Evolutionary conservation across 2,797 vertebrate species (phyloP), one percentile per base, ranked within the genome.

Genomic region (Chelon auratus): DNA sequence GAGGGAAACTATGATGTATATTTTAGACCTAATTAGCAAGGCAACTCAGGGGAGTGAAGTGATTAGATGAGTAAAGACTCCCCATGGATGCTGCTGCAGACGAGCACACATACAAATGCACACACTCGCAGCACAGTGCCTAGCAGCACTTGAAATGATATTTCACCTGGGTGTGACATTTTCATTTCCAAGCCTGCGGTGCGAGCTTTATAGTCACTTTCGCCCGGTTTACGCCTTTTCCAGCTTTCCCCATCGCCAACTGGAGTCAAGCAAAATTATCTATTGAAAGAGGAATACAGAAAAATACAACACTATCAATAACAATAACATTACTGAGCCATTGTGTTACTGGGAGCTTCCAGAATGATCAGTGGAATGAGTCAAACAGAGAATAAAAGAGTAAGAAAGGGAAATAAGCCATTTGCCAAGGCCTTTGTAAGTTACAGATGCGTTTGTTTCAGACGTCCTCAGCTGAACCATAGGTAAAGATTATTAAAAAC

Each of bases 61-160:
- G 86, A 91, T 93, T 90, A 93, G 86, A 88, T 85, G 86, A 85
- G 81, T 84, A 88, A 90, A 90, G 88, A 79, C 77, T 91, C 89
- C 89, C 86, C 20, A 9, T 57, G 78, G 87, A 89, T 72, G 80
- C 62, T 39, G 75, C 43, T 42, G 75, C 43, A 82, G 70, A 63
- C 6, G 12, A 80, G 67, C 52, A 53, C 52, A 71, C 82, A 72
- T 26, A 45, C 45, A 77, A 33, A 75, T 22, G 5, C 60, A 60
- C 11, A 40, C n/a, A 54, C 50, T 50, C 15, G 13, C 33, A 80
- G 26, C 4, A 7, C 73, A 74, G 22, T 17, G 70, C 62, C 26
- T 9, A 5, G 62, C 58, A 68, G 60, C 51, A 70, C 64, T 76
- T 70, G 26, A 60, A 67, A 45, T 14, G 15, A 61, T 72, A 47